Evolutionary conservation across 1,140 invertebrate genomes (phyloP), one percentile per base, ranked within the genome.

Genomic region (Heliconius himera): DNA sequence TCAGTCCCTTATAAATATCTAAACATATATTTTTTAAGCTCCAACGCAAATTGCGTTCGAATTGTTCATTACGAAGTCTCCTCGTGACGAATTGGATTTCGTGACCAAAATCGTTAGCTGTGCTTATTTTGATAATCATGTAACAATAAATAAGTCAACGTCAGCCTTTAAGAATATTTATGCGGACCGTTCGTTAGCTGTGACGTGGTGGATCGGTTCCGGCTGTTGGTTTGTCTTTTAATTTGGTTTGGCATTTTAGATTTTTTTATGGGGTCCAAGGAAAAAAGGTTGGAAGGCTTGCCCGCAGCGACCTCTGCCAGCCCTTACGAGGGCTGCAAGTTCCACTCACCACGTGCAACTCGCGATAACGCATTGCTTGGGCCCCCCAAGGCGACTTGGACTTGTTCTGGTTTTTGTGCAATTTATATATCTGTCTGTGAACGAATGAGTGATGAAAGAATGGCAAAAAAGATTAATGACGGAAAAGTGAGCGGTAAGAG

Each of bases 71-170:
- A 80, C 60, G 33, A 78, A 70, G 83, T 81, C 81, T 81, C 81
- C 73, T 78, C 78, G 76, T 84, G 81, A 84, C 81, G 81, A 83
- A 84, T 78, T 81, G 66, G 46, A 78, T 81, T 75, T 46, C 83
- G 83, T 86, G 85, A 86, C 83, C 75, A n/a, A 77, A 81, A 82
- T 86, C 85, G 82, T 86, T 86, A 86, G 79, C 80, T 77, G 8
- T 56, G 70, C 78, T 78, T 54, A 76, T 84, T 83, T 82, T 82
- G 83, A 82, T 83, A 83, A 81, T 80, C 75, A 81, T 80, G 76
- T 78, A 83, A 76, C 74, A 76, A 70, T 79, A 81, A 83, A 74
- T 81, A 83, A 78, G 79, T 81, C 73, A 76, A 74, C 60, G 79
- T 79, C 74, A 73, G 73, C 18, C 33, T 79, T 22, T 79, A 46